Conservation (phyloP, 1,140 invertebrate species). For the Brachionus sp. region DNA sequence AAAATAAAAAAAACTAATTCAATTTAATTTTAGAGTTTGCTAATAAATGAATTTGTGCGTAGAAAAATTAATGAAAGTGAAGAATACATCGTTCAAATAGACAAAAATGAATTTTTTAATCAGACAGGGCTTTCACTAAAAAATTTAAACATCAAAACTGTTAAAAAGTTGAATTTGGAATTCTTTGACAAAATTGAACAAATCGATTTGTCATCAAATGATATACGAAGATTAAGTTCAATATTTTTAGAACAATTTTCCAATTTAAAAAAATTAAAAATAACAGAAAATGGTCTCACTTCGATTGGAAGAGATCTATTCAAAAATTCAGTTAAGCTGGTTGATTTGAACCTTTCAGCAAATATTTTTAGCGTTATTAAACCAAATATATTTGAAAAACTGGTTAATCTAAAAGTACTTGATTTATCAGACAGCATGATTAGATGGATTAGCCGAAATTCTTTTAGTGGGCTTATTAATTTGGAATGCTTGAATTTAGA, state of each 20-base stretch:
- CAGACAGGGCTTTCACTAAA: neutral
- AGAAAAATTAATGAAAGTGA: neutral
- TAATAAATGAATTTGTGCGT: conserved; percentile 9
- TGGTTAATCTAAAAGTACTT: neutral
- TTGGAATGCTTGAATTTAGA: conserved; percentile 24
- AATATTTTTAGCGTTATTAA: conserved; percentile 14
- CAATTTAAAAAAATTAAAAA: neutral
- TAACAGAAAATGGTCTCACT: neutral
- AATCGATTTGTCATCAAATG: conserved; percentile 7
- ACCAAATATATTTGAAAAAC: neutral
- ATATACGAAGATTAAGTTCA: neutral
- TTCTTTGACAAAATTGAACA: neutral
- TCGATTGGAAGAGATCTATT: neutral
- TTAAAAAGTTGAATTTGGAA: neutral
- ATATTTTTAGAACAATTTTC: conserved; percentile 18
- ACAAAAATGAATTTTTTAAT: neutral
- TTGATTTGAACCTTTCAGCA: neutral
- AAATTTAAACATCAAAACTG: neutral
- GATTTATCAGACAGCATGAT: neutral
- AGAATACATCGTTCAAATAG: neutral
- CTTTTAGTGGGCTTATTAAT: conserved; percentile 1
- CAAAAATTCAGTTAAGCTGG: neutral
- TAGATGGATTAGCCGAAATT: conserved; percentile 22
- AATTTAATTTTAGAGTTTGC: conserved; percentile 5
- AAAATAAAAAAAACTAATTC: neutral